Evolutionary conservation across 37 sponge, comb jelly and placozoan species (phyloP).

Genomic region (Oopsacas minuta): DNA sequence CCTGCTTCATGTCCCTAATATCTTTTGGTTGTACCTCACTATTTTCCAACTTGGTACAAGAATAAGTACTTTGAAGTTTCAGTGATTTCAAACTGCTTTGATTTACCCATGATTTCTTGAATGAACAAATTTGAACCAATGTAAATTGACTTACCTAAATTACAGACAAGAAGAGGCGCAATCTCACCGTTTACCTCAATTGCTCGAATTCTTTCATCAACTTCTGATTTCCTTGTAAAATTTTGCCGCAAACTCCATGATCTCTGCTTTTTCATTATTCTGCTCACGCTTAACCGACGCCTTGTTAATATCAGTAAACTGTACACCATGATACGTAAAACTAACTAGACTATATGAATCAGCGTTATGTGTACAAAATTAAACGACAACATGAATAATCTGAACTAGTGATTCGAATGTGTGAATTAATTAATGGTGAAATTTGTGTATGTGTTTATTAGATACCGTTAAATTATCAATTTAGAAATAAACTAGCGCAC

Average conservation of each 20-base stretch:
- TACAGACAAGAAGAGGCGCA: neutral
- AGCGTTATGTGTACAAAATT: too few species aligned
- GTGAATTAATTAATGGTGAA: too few species aligned
- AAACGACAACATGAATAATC: too few species aligned
- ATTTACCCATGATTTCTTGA: neutral
- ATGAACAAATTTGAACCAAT: neutral
- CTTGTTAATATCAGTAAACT: conserved; percentile 3
- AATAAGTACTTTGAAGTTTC: neutral
- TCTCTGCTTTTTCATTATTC: neutral
- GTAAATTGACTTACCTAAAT: neutral
- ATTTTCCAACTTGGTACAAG: neutral
- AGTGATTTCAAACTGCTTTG: neutral
- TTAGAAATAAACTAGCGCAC: too few species aligned
- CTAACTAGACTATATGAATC: neutral
- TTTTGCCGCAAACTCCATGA: neutral
- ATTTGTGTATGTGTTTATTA: too few species aligned
- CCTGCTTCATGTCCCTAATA: neutral
- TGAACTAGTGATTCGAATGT: too few species aligned
- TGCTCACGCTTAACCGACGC: neutral
- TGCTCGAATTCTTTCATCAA: neutral
- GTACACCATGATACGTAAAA: neutral
- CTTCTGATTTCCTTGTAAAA: neutral
- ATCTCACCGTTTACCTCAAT: neutral
- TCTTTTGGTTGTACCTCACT: neutral
- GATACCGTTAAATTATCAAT: too few species aligned